Conservation (phyloP, 1,140 invertebrate genomes). For the Stenopsyche tienmushanensis region DNA sequence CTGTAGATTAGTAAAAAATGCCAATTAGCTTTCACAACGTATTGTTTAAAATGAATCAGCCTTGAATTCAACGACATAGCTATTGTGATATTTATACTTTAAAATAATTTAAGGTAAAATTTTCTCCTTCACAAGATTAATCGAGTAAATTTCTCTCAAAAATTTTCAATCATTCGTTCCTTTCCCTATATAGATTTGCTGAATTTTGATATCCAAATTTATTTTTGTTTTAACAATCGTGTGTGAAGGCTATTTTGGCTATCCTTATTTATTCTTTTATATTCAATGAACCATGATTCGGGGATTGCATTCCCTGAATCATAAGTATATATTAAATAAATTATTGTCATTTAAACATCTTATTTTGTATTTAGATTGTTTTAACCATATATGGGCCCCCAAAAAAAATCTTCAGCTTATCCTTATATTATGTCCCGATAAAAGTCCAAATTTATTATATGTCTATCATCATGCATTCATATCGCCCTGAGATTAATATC, state of each 20-base stretch:
- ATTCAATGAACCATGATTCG: background rate
- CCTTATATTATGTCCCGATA: background rate
- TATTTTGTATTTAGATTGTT: background rate
- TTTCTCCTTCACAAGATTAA: background rate
- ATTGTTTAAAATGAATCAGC: conserved; percentile 35
- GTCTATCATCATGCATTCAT: no score
- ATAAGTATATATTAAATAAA: background rate
- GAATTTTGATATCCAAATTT: no score
- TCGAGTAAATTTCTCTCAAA: conserved; percentile 3
- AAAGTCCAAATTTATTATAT: no score
- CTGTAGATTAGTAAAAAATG: conserved; percentile 15
- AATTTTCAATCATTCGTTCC: background rate
- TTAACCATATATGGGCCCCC: no score
- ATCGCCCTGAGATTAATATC: no score
- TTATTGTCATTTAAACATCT: background rate
- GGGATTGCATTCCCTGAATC: no score
- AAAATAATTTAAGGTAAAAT: conserved; percentile 30
- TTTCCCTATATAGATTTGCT: no score
- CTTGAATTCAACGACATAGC: conserved; percentile 41
- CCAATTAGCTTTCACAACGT: conserved; percentile 35
- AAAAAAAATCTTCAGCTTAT: no score
- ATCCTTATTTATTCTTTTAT: conserved; percentile 17
- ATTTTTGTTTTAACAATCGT: conserved; percentile 1
- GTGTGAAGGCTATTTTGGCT: conserved; percentile 27
- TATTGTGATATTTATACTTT: conserved; percentile 40